phyloP scores from a whole-genome alignment of 2,888 invertebrate species.

The Isoperla grammatica region DNA sequence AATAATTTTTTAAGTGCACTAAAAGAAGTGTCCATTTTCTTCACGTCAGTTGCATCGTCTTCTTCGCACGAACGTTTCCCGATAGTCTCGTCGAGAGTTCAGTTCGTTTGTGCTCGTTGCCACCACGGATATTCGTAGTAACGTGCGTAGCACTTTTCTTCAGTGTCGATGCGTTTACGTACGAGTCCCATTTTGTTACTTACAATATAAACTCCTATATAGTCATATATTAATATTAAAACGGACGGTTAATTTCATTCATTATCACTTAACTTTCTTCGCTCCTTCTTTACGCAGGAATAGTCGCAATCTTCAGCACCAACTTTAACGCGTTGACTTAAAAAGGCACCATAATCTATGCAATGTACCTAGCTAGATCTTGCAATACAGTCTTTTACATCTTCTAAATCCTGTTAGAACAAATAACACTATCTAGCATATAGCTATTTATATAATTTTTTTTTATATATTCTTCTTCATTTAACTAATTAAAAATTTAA shows the following conservation, averaged over 20 bases:
- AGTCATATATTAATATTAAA: too few species aligned
- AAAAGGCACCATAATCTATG: too few species aligned
- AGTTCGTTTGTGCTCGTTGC: too few species aligned
- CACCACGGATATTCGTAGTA: too few species aligned
- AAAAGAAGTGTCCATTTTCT: background rate
- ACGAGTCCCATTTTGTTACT: too few species aligned
- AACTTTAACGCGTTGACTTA: too few species aligned
- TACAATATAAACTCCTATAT: too few species aligned
- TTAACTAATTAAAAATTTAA: conserved; percentile 20
- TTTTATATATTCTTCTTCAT: conserved; percentile 7
- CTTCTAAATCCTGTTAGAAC: background rate
- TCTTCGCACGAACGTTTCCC: too few species aligned
- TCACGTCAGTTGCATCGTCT: too few species aligned
- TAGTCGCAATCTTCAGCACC: background rate
- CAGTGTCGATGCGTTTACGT: too few species aligned
- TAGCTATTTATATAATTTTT: background rate
- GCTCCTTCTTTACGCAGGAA: background rate
- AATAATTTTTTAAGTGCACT: background rate
- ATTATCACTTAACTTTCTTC: background rate
- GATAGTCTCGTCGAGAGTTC: too few species aligned
- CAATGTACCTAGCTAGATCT: background rate
- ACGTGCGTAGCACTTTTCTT: too few species aligned
- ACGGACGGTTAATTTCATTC: background rate
- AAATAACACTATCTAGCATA: background rate
- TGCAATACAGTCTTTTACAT: background rate